Percentiles rank a stretch among this genome's conserved stretches.
These are phyloP conservation scores for Acleris cristana DNA, from an alignment of 2,888 invertebrate species.

Conservation along the genomic window DNA sequence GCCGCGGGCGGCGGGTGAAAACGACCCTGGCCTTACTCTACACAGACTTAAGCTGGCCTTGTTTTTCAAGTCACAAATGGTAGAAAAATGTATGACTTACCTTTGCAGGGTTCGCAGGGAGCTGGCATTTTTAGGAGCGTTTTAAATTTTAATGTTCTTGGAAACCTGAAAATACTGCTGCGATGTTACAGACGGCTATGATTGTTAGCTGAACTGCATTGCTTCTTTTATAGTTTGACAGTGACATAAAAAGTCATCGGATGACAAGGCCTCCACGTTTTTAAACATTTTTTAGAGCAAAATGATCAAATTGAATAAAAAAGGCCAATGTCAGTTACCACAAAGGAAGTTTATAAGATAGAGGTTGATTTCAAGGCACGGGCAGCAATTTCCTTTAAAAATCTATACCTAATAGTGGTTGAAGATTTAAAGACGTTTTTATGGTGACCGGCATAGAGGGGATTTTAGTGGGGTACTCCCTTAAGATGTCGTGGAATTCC, in stretches of 20 bases:
- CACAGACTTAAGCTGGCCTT: too few relatives aligned
- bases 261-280: conserved; percentile 58
- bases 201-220: conserved; percentile 14
- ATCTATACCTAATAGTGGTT: too few relatives aligned
- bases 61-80: background rate
- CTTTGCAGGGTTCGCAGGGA: conserved; percentile 83
- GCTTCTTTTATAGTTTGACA: conserved; percentile 50
- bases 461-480: too few relatives aligned
- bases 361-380: background rate
- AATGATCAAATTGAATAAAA: background rate
- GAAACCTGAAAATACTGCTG: conserved; percentile 7
- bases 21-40: too few relatives aligned
- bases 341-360: conserved; percentile 8
- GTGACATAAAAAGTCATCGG: conserved; percentile 47
- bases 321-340: conserved; percentile 4
- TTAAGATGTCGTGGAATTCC: too few relatives aligned
- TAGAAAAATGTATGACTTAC: conserved; percentile 54
- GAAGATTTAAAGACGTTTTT: too few relatives aligned
- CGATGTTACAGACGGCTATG: conserved; percentile 1
- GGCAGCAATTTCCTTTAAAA: too few relatives aligned
- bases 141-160: background rate
- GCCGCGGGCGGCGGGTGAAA: too few relatives aligned
- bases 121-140: conserved; percentile 74
- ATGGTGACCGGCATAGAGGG: too few relatives aligned
- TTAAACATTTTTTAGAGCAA: conserved; percentile 44